Percentiles rank a stretch among this genome's conserved stretches.
Evolutionary conservation across 2,888 invertebrate species (phyloP).

Genomic region (Leptinotarsa haldemani): DNA sequence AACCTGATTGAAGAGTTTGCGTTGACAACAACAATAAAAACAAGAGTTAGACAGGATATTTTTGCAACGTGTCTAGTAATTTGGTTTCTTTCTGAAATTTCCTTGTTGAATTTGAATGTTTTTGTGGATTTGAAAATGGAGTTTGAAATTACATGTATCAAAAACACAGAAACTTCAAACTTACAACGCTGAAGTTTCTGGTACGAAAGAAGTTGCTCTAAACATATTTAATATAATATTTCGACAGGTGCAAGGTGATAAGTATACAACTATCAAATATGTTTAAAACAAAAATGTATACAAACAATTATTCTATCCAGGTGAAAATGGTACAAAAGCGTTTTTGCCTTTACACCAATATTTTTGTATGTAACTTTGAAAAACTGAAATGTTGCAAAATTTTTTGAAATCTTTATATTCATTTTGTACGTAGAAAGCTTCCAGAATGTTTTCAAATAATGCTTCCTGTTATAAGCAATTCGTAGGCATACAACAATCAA

Average conservation of each 20-base stretch:
- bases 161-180: not conserved
- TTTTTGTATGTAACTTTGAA: slow-evolving; percentile 65
- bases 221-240: slow-evolving; percentile 46
- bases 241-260: slow-evolving; percentile 48
- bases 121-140: not conserved
- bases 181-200: slow-evolving; percentile 34
- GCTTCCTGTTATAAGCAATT: slow-evolving; percentile 57
- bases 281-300: slow-evolving; percentile 51
- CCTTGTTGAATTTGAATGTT: slow-evolving; percentile 1
- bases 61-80: slow-evolving; percentile 11
- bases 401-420: slow-evolving; percentile 48
- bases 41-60: not conserved
- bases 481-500: slow-evolving; percentile 42
- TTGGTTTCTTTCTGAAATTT: slow-evolving; percentile 11
- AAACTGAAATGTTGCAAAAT: slow-evolving; percentile 51
- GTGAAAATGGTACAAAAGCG: slow-evolving; percentile 65
- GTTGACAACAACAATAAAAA: slow-evolving; percentile 7
- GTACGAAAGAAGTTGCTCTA: slow-evolving; percentile 12
- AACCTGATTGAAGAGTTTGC: not conserved
- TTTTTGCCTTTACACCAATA: slow-evolving; percentile 64
- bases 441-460: slow-evolving; percentile 51
- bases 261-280: slow-evolving; percentile 40
- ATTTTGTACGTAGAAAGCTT: slow-evolving; percentile 52
- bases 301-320: slow-evolving; percentile 58
- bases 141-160: not conserved